Evolutionary conservation across 2,113 vertebrate genomes (phyloP).

Genomic region (Bufo gargarizans): DNA sequence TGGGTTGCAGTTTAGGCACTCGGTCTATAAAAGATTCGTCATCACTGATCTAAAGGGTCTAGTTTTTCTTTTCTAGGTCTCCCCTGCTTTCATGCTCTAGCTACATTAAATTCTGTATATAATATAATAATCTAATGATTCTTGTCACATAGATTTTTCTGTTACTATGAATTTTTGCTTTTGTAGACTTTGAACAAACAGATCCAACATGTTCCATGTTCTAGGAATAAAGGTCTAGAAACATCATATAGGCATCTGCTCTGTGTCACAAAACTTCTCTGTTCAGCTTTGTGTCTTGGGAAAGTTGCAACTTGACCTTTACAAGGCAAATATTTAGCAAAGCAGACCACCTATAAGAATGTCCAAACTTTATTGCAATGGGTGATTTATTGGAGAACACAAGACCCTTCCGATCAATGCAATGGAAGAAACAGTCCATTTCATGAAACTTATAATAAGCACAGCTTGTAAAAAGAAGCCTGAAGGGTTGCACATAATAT

Average conservation of each 20-base stretch:
- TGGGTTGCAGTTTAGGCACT: too few relatives aligned
- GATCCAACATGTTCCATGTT: constrained; percentile 46
- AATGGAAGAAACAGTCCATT: background rate
- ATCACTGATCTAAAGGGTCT: background rate
- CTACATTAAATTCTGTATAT: background rate
- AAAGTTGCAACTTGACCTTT: constrained; percentile 68
- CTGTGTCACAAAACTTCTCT: constrained; percentile 67
- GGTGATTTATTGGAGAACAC: constrained; percentile 71
- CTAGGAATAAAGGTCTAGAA: constrained; percentile 23
- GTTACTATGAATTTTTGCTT: background rate
- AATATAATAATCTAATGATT: background rate
- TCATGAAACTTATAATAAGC: background rate
- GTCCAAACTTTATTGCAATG: constrained; percentile 61
- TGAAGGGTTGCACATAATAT: background rate
- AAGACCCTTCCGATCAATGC: constrained; percentile 66
- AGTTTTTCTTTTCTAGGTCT: background rate
- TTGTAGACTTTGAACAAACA: background rate
- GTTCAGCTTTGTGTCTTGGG: constrained; percentile 63
- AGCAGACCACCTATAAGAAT: constrained; percentile 67
- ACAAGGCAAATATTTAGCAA: constrained; percentile 66
- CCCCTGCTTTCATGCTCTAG: background rate
- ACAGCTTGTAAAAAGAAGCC: background rate
- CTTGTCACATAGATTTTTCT: too few relatives aligned
- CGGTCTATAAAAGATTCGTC: too few relatives aligned
- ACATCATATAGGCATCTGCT: constrained; percentile 64